Percentiles rank a stretch among this genome's conserved stretches.
phyloP scores from a whole-genome alignment of 2,888 invertebrate species.

The Alloplasta piceator region DNA sequence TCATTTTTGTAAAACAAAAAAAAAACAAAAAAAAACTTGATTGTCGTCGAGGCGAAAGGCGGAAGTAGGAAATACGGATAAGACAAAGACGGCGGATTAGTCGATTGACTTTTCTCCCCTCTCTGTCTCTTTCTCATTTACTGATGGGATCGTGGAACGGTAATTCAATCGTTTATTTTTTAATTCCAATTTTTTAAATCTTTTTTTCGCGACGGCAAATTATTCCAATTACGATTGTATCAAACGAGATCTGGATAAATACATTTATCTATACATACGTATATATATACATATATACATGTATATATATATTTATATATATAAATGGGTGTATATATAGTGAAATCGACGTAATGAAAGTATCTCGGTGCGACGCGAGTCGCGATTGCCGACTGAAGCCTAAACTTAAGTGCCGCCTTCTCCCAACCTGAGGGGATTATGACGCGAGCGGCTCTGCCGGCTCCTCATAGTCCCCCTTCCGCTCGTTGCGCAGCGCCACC shows the following conservation, averaged over 20 bases:
- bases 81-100: not conserved
- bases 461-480: conserved; percentile 56
- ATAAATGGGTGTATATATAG: not conserved
- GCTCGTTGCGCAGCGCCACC: conserved; percentile 8
- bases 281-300: too few species aligned
- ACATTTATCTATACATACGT: not conserved
- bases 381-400: conserved; percentile 81
- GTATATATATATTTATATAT: too few species aligned
- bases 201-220: not conserved
- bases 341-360: conserved; percentile 60
- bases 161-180: not conserved
- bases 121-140: not conserved
- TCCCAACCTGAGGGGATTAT: conserved; percentile 79
- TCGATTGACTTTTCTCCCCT: not conserved
- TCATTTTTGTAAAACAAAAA: not conserved
- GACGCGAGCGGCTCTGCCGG: conserved; percentile 70
- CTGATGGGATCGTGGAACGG: not conserved
- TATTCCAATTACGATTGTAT: not conserved
- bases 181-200: not conserved
- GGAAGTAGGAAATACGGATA: conserved; percentile 11
- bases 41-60: not conserved
- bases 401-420: conserved; percentile 80
- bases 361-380: conserved; percentile 75
- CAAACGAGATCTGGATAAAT: not conserved
- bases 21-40: too few species aligned